A percentile compares a stretch with the other conserved stretches of the same genome.
phyloP scores from a whole-genome alignment of 2,888 invertebrate species.

The Mycogona germanica region DNA sequence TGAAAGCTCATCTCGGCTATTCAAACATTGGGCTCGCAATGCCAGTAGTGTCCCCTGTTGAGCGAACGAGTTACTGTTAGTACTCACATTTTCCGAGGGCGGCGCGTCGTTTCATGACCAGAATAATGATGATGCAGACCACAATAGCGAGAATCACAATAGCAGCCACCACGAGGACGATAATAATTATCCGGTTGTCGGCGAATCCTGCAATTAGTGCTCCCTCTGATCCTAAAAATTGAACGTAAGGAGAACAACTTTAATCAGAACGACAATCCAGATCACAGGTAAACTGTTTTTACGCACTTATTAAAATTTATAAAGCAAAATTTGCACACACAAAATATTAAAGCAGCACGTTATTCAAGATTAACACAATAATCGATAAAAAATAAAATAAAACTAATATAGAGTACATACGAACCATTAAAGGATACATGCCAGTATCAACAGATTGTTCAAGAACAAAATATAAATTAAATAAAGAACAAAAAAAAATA shows the following conservation, averaged over 20 bases:
- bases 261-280: not conserved
- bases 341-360: too few species aligned
- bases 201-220: conserved; percentile 35
- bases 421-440: not conserved
- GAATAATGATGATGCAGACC: conserved; percentile 70
- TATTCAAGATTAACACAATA: too few species aligned
- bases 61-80: too few species aligned
- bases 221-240: conserved; percentile 3
- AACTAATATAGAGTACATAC: not conserved
- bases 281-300: not conserved
- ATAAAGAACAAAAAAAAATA: too few species aligned
- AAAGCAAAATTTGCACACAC: too few species aligned
- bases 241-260: not conserved
- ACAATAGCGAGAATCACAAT: conserved; percentile 58
- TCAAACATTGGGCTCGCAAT: too few species aligned
- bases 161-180: conserved; percentile 53
- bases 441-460: too few species aligned
- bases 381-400: too few species aligned
- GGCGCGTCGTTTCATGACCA: conserved; percentile 70
- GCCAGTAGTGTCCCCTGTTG: too few species aligned
- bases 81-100: conserved; percentile 70
- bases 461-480: too few species aligned
- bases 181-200: conserved; percentile 63
- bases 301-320: not conserved
- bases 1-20: too few species aligned